Evolutionary conservation across 2,797 vertebrate species (phyloP).

Genomic region (Molothrus ater): DNA sequence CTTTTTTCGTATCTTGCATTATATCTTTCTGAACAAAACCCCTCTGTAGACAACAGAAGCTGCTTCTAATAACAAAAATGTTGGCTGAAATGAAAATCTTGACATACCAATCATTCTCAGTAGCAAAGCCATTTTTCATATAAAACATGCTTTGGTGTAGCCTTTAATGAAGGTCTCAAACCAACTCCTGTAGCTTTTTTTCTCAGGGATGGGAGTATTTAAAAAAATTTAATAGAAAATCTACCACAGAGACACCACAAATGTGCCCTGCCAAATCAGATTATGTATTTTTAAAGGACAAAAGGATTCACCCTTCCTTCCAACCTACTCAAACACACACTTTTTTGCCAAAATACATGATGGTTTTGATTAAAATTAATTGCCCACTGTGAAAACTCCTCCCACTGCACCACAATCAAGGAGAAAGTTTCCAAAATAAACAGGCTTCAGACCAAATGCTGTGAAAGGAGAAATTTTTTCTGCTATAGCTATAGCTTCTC

Average conservation of each 20-base stretch:
- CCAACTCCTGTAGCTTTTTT: constrained; percentile 65
- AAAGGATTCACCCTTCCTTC: not conserved
- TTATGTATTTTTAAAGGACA: constrained; percentile 13
- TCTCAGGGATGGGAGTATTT: constrained; percentile 48
- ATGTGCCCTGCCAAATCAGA: not conserved
- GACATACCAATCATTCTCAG: constrained; percentile 78
- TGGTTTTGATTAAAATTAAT: constrained; percentile 16
- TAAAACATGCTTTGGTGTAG: constrained; percentile 49
- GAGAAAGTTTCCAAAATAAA: not conserved
- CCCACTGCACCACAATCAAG: not conserved
- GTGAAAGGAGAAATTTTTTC: not conserved
- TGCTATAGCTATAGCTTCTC: not conserved
- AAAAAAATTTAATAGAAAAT: constrained; percentile 19
- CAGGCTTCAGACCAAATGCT: not conserved
- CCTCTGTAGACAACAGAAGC: constrained; percentile 63
- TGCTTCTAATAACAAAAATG: constrained; percentile 76
- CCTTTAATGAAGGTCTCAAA: constrained; percentile 73
- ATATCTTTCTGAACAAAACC: constrained; percentile 76
- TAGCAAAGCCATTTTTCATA: constrained; percentile 69
- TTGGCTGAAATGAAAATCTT: constrained; percentile 79
- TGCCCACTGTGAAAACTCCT: not conserved
- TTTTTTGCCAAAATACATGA: not conserved
- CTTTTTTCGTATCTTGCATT: constrained; percentile 69
- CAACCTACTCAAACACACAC: not conserved
- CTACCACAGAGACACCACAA: not conserved